A percentile compares a stretch with the other conserved stretches of the same genome.
Conservation (phyloP, 2,113 vertebrate species). For the Notechis scutatus region DNA sequence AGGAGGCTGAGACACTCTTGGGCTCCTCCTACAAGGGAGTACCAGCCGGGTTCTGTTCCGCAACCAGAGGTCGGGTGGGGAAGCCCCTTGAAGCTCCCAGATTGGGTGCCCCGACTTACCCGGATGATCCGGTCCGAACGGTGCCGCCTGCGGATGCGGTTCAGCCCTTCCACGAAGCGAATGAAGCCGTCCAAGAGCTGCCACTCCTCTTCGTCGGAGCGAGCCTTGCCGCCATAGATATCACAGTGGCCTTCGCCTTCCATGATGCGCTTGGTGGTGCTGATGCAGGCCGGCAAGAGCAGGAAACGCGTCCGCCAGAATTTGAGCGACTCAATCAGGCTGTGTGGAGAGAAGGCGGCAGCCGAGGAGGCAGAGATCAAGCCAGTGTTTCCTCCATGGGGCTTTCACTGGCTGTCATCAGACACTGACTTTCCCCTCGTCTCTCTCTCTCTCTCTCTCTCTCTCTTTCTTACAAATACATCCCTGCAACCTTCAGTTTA, state of each 20-base stretch:
- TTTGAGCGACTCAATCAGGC: constrained; percentile 94
- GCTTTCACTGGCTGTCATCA: no score
- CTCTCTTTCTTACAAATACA: background rate
- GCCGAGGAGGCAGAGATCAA: background rate
- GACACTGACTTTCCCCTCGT: background rate
- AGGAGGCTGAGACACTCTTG: background rate
- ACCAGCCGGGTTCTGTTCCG: background rate
- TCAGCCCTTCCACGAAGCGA: constrained; percentile 94
- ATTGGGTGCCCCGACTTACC: constrained; percentile 58
- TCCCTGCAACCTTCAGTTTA: background rate
- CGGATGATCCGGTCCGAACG: constrained; percentile 89
- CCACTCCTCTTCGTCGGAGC: constrained; percentile 84
- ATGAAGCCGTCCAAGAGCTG: constrained; percentile 90
- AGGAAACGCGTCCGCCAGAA: constrained; percentile 97
- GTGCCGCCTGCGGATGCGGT: constrained; percentile 91
- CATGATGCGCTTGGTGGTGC: constrained; percentile 85
- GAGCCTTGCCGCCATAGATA: constrained; percentile 84
- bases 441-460: no score
- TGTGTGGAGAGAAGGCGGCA: constrained; percentile 30
- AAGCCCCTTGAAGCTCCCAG: background rate
- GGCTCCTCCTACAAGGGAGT: background rate
- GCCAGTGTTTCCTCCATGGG: background rate
- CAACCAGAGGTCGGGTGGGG: background rate
- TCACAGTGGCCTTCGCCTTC: constrained; percentile 91
- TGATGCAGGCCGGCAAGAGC: constrained; percentile 86